Conservation (phyloP, 1,140 invertebrate genomes). For the Drosophila malerkotliana region DNA sequence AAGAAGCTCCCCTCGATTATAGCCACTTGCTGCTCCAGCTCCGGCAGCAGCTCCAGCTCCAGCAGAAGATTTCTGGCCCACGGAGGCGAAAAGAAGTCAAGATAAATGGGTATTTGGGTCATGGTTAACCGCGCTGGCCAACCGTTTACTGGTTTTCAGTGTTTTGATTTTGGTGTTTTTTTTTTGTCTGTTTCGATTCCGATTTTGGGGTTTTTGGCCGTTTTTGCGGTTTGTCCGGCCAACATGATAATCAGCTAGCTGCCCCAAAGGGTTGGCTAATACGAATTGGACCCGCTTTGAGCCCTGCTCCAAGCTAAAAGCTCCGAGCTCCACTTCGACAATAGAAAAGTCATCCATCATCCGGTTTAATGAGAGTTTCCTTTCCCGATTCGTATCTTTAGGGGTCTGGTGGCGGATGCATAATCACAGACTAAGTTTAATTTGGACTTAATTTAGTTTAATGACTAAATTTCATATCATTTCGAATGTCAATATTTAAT, state of each 20-base stretch:
- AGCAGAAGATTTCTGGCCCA: constrained; percentile 57
- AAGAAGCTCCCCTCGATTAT: constrained; percentile 47
- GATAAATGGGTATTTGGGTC: constrained; percentile 78
- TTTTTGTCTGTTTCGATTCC: background rate
- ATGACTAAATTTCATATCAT: constrained; percentile 13
- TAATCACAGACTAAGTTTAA: constrained; percentile 4
- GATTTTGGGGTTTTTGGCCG: constrained; percentile 27
- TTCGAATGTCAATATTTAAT: background rate
- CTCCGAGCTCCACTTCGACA: constrained; percentile 21
- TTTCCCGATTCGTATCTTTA: background rate
- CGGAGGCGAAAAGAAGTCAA: constrained; percentile 68
- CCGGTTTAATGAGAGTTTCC: constrained; percentile 54
- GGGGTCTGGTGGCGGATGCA: background rate
- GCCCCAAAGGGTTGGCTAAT: constrained; percentile 68
- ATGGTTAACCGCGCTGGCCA: constrained; percentile 73
- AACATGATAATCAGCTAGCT: constrained; percentile 43
- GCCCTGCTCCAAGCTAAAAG: background rate
- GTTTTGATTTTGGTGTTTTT: constrained; percentile 23
- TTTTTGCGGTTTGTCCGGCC: constrained; percentile 46
- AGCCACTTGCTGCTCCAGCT: constrained; percentile 22
- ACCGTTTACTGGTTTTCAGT: constrained; percentile 68
- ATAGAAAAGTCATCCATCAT: constrained; percentile 73
- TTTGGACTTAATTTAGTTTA: constrained; percentile 14
- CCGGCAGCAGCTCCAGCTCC: constrained; percentile 8
- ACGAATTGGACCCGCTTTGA: constrained; percentile 64